phyloP scores from a whole-genome alignment of 2,888 invertebrate species.

The Cacoxenus indagator region DNA sequence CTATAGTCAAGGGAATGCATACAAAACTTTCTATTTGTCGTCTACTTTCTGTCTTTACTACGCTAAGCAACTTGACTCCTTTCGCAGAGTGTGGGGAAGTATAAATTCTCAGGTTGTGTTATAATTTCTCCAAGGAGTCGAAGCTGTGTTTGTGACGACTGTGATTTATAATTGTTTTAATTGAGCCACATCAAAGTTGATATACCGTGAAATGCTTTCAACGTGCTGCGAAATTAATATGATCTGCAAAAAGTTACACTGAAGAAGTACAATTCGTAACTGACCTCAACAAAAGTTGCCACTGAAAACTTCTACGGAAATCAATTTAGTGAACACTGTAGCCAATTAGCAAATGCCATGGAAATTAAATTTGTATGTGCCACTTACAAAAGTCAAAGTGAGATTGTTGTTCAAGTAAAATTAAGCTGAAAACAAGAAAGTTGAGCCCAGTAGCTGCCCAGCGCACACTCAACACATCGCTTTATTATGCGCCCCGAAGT shows the following conservation, averaged over 20 bases:
- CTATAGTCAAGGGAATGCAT: slow-evolving; percentile 14
- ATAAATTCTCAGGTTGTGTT: slow-evolving; percentile 16
- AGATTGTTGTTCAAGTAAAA: too few species aligned
- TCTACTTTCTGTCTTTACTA: background rate
- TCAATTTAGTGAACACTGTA: background rate
- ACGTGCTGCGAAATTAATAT: slow-evolving; percentile 44
- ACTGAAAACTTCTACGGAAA: background rate
- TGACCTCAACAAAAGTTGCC: background rate
- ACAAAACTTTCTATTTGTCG: slow-evolving; percentile 5
- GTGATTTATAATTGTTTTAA: slow-evolving; percentile 56
- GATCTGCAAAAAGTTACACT: background rate
- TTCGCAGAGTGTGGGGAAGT: too few species aligned
- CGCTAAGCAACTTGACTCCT: slow-evolving; percentile 4
- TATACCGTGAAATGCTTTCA: slow-evolving; percentile 48
- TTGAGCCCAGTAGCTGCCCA: too few species aligned
- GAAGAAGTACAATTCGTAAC: background rate
- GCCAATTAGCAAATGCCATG: background rate
- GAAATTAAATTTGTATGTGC: slow-evolving; percentile 9
- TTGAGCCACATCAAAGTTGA: slow-evolving; percentile 49
- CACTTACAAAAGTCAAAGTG: background rate
- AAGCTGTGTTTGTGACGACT: slow-evolving; percentile 34
- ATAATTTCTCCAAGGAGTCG: slow-evolving; percentile 13
- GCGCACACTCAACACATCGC: background rate
- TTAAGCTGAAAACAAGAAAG: slow-evolving; percentile 5
- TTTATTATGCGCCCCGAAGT: background rate